Evolutionary conservation across 2,888 invertebrate genomes (phyloP).

Genomic region (Pemphredon lugubris): DNA sequence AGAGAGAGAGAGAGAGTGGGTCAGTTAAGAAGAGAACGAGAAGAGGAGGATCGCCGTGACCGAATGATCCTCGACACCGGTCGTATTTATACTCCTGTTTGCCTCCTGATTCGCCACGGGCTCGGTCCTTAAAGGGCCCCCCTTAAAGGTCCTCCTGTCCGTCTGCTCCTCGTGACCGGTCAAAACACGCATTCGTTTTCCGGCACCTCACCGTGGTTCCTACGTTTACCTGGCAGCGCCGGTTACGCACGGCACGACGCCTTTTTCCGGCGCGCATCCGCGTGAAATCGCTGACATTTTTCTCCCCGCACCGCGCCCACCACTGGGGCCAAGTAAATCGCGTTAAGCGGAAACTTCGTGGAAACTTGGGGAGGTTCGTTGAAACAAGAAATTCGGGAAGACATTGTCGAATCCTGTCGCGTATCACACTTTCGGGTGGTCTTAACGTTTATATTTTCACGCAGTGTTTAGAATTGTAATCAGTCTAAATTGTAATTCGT

Average conservation of each 20-base stretch:
- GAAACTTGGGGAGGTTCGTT: conserved; percentile 13
- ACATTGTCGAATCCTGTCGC: neutral
- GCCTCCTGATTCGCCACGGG: conserved; percentile 75
- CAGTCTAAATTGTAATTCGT: too few relatives aligned
- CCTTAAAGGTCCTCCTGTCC: conserved; percentile 36
- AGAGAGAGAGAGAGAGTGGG: conserved; percentile 26
- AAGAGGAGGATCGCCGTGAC: conserved; percentile 69
- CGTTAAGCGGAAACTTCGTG: conserved; percentile 58
- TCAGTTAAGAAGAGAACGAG: conserved; percentile 11
- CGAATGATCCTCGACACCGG: conserved; percentile 66
- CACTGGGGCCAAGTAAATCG: conserved; percentile 50
- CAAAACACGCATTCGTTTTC: conserved; percentile 72
- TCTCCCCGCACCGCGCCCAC: conserved; percentile 27
- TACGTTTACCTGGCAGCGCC: conserved; percentile 30
- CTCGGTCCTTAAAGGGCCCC: conserved; percentile 50
- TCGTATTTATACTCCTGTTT: conserved; percentile 73
- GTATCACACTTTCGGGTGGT: too few relatives aligned
- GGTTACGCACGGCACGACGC: conserved; percentile 30
- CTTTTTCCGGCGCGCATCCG: conserved; percentile 58
- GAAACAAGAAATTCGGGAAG: conserved; percentile 3
- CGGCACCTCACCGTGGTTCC: conserved; percentile 30
- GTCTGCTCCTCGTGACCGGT: conserved; percentile 56
- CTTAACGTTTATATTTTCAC: too few relatives aligned
- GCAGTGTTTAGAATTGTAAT: too few relatives aligned
- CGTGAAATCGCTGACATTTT: conserved; percentile 58